Percentiles rank a stretch among this genome's conserved stretches.
Conservation (phyloP, 2,113 vertebrate species). For the Semnornis frantzii region DNA sequence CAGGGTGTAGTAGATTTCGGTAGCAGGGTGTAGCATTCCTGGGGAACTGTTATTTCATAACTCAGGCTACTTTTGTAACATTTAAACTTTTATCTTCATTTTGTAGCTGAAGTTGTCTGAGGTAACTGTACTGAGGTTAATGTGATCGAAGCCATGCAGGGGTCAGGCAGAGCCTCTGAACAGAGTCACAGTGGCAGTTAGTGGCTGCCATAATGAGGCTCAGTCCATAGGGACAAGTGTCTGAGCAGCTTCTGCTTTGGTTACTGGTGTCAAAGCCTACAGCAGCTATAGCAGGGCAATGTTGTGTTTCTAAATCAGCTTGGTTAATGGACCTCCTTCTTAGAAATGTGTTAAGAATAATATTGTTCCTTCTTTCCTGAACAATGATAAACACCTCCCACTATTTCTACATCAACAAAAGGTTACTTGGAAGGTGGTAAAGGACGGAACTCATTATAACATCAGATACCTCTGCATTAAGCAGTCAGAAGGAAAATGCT, state of each 20-base stretch:
- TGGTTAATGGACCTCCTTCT: background rate
- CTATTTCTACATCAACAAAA: background rate
- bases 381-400: background rate
- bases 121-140: background rate
- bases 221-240: background rate
- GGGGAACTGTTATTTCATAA: accelerated
- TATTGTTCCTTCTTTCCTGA: background rate
- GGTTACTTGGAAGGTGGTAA: background rate
- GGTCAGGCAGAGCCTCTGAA: too few species aligned
- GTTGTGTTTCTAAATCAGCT: background rate
- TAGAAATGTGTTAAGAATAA: background rate
- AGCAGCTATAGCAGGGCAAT: accelerated
- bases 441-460: background rate
- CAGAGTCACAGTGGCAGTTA: background rate
- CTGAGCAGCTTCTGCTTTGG: background rate
- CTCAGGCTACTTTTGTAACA: background rate
- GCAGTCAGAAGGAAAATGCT: background rate
- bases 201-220: background rate
- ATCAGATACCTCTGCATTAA: background rate
- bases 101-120: background rate
- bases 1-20: too few species aligned
- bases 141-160: background rate
- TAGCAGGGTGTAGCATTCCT: background rate
- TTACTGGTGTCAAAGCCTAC: accelerated
- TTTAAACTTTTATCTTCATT: background rate